Conservation (phyloP, 92 coral and sea anemone genomes). For the Porites lobata region DNA sequence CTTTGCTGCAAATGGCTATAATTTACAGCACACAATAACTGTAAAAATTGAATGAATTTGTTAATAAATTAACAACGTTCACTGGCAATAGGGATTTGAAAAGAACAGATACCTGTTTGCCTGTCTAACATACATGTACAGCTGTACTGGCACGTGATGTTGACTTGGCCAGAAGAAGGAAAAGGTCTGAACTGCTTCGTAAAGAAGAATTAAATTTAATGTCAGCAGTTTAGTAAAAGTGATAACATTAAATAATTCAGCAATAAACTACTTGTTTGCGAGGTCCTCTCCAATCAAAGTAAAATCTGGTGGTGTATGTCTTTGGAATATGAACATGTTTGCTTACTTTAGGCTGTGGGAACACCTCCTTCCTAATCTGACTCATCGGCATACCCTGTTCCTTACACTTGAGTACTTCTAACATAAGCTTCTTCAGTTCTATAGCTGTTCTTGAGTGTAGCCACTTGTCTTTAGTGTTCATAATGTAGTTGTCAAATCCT, state of each 20-base stretch:
- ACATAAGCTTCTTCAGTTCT: constrained; percentile 88
- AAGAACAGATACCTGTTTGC: no score
- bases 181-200: background rate
- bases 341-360: constrained; percentile 84
- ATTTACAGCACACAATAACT: no score
- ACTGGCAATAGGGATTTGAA: no score
- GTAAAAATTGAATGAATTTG: no score
- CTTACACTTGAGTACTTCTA: constrained; percentile 76
- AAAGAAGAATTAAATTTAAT: no score
- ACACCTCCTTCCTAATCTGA: constrained; percentile 80
- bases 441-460: constrained; percentile 88
- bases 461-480: constrained; percentile 83
- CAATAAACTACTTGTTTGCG: constrained; percentile 95
- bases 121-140: no score
- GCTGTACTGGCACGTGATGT: no score
- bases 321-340: constrained; percentile 85
- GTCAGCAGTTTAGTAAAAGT: background rate
- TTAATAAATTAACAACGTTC: no score
- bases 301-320: constrained; percentile 84
- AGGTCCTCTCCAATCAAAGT: constrained; percentile 96
- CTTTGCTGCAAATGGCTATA: no score
- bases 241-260: constrained; percentile 5
- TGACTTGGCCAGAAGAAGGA: background rate
- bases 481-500: constrained; percentile 96
- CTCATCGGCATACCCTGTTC: constrained; percentile 85